phyloP scores from a whole-genome alignment of 1,140 invertebrate species.

The Pseudachorutes palmiensis region DNA sequence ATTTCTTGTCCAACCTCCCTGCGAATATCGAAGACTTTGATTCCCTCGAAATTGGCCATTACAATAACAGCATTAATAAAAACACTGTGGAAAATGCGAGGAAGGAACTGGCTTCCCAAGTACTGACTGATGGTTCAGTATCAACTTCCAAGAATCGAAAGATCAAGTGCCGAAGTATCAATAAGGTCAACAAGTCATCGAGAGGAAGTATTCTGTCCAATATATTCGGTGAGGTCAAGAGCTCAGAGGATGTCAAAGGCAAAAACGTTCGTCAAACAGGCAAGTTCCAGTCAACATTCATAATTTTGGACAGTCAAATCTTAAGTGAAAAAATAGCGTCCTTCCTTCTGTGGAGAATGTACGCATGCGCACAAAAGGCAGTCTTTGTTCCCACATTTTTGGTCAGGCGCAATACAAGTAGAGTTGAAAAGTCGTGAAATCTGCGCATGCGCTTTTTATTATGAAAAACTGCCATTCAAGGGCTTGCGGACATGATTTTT shows the following conservation, averaged over 20 bases:
- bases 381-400: too few species aligned
- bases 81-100: constrained; percentile 31
- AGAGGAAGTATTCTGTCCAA: constrained; percentile 28
- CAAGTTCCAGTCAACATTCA: too few species aligned
- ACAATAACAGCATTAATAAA: constrained; percentile 25
- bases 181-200: constrained; percentile 24
- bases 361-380: too few species aligned
- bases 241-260: constrained; percentile 74
- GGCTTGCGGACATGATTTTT: constrained; percentile 7
- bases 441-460: too few species aligned
- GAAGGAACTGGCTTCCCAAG: constrained; percentile 18
- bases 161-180: constrained; percentile 57
- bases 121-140: constrained; percentile 19
- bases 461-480: not conserved
- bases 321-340: too few species aligned
- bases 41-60: constrained; percentile 20
- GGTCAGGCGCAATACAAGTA: too few species aligned
- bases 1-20: constrained; percentile 88
- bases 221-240: constrained; percentile 62
- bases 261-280: constrained; percentile 94
- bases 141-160: constrained; percentile 54
- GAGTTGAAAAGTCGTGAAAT: too few species aligned
- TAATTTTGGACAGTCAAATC: too few species aligned
- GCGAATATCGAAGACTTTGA: constrained; percentile 86
- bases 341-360: too few species aligned